A percentile compares a stretch with the other conserved stretches of the same genome.
phyloP scores from a whole-genome alignment of 2,888 invertebrate species.

The Eumerus sabulonum region DNA sequence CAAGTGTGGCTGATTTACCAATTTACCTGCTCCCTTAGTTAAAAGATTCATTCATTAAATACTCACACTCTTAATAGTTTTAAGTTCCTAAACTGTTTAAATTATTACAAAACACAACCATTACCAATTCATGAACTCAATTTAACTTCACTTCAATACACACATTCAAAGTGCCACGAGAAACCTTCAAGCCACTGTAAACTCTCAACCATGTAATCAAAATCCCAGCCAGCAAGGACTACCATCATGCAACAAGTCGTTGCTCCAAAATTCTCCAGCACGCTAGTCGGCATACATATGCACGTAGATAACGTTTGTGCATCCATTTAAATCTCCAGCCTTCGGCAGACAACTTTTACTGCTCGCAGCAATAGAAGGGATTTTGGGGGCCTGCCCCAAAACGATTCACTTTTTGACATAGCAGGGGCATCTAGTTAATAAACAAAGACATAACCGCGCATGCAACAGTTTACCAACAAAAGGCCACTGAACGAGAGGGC shows the following conservation, averaged over 20 bases:
- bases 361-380: not conserved
- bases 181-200: not conserved
- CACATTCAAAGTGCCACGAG: slow-evolving; percentile 20
- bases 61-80: not conserved
- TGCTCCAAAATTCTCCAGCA: slow-evolving; percentile 19
- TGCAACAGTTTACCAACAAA: slow-evolving; percentile 48
- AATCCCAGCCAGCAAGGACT: slow-evolving; percentile 26
- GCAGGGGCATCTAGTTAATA: slow-evolving; percentile 51
- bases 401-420: slow-evolving; percentile 56
- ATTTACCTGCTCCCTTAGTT: too few relatives aligned
- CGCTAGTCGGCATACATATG: slow-evolving; percentile 5
- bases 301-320: not conserved
- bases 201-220: slow-evolving; percentile 14
- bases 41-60: too few relatives aligned
- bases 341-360: slow-evolving; percentile 8
- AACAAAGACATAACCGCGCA: slow-evolving; percentile 40
- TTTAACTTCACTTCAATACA: slow-evolving; percentile 40
- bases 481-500: slow-evolving; percentile 3
- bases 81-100: slow-evolving; percentile 13
- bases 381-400: slow-evolving; percentile 7
- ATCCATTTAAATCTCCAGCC: slow-evolving; percentile 23
- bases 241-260: slow-evolving; percentile 42
- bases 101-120: slow-evolving; percentile 14
- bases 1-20: too few relatives aligned
- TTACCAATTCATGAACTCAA: slow-evolving; percentile 34